Evolutionary conservation across 1,140 invertebrate species (phyloP).

Genomic region (Hyles euphorbiae): DNA sequence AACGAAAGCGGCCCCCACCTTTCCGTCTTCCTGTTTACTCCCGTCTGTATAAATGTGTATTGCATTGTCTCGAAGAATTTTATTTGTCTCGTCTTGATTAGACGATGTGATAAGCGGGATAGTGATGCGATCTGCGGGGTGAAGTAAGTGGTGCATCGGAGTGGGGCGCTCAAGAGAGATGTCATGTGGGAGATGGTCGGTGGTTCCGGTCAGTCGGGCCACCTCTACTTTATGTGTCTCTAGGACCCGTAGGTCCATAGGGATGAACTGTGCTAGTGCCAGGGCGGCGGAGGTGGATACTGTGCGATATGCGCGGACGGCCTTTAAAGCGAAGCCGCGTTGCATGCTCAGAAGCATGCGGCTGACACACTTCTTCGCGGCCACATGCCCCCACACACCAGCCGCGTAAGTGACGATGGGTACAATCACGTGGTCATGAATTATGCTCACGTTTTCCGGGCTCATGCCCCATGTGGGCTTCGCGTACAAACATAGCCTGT

Average conservation of each 20-base stretch:
- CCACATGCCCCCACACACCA: too few relatives aligned
- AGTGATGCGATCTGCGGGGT: constrained; percentile 6
- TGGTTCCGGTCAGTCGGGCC: not conserved
- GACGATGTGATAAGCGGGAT: not conserved
- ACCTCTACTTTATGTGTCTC: constrained; percentile 8
- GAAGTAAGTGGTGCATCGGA: constrained; percentile 4
- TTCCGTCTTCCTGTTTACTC: not conserved
- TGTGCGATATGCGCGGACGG: constrained; percentile 13
- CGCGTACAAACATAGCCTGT: too few relatives aligned
- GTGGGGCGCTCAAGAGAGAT: constrained; percentile 4
- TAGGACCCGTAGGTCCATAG: constrained; percentile 13
- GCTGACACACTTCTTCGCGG: too few relatives aligned
- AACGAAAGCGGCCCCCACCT: constrained; percentile 12
- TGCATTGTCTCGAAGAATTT: not conserved
- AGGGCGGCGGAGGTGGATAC: constrained; percentile 12
- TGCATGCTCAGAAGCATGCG: not conserved
- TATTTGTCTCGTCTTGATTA: not conserved
- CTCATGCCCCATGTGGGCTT: too few relatives aligned
- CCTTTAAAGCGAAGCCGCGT: constrained; percentile 12
- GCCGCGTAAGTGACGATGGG: too few relatives aligned
- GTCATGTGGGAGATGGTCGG: constrained; percentile 6
- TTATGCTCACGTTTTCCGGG: too few relatives aligned
- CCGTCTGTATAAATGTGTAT: constrained; percentile 17
- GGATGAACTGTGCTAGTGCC: constrained; percentile 8
- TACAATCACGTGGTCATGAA: too few relatives aligned